Conservation (phyloP, 2,888 invertebrate species). For the Conchocele bisecta region DNA sequence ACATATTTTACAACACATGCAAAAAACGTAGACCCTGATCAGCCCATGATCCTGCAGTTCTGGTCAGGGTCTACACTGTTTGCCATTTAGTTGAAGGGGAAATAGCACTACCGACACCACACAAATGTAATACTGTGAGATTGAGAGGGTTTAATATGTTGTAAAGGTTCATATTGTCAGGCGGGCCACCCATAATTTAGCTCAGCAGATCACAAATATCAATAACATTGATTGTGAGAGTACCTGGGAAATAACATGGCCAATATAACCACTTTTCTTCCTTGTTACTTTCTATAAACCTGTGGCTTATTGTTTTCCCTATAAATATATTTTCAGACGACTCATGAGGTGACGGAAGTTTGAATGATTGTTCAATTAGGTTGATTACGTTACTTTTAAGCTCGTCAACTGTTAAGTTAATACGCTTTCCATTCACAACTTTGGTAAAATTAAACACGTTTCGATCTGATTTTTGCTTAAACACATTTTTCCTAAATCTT, state of each 20-base stretch:
- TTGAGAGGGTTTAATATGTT: too few relatives aligned
- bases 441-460: neutral
- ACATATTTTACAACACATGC: too few relatives aligned
- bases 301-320: conserved; percentile 10
- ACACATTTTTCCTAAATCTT: conserved; percentile 27
- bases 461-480: conserved; percentile 14
- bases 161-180: too few relatives aligned
- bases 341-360: conserved; percentile 2
- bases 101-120: too few relatives aligned
- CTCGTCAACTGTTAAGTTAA: conserved; percentile 1
- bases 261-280: conserved; percentile 16
- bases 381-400: conserved; percentile 12
- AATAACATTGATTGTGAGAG: neutral
- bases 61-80: too few relatives aligned
- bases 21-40: too few relatives aligned
- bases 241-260: conserved; percentile 27
- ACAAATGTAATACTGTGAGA: too few relatives aligned
- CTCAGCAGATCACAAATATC: too few relatives aligned
- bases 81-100: too few relatives aligned
- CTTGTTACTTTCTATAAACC: conserved; percentile 10
- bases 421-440: neutral
- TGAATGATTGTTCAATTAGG: neutral
- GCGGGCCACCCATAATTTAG: too few relatives aligned
- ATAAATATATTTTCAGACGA: conserved; percentile 1
- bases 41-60: too few relatives aligned